Conservation (phyloP, 2,113 vertebrate species). For the Conger conger region DNA sequence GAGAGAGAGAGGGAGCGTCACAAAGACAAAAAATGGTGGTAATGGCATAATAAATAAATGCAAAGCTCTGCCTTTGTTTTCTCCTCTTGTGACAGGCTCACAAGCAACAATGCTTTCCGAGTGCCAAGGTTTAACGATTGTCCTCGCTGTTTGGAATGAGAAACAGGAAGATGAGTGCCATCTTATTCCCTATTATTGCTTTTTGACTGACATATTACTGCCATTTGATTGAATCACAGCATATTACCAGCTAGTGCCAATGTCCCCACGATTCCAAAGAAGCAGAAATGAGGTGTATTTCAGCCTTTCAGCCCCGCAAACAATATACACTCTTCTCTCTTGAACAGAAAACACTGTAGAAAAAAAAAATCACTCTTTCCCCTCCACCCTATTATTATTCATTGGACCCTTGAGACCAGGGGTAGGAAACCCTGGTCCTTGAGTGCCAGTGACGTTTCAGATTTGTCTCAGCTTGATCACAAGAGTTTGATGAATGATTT, state of each 20-base stretch:
- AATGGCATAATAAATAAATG: background rate
- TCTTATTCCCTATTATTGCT: constrained; percentile 3
- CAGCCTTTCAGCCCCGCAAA: background rate
- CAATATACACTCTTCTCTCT: background rate
- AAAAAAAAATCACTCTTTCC: background rate
- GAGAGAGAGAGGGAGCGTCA: too few species aligned
- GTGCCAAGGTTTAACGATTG: background rate
- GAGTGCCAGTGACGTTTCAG: too few species aligned
- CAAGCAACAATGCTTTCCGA: background rate
- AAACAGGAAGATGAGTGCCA: background rate
- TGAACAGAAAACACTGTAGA: background rate
- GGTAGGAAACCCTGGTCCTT: too few species aligned
- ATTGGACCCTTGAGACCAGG: background rate
- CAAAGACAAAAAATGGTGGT: background rate
- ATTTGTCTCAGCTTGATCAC: too few species aligned
- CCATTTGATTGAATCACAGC: background rate
- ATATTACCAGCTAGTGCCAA: background rate
- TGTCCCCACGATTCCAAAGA: background rate
- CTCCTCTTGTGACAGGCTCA: background rate
- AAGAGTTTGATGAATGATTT: too few species aligned
- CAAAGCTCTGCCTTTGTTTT: background rate
- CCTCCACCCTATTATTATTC: background rate
- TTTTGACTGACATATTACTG: constrained; percentile 5
- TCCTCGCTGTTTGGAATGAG: background rate
- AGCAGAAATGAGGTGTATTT: background rate